Percentiles rank a stretch among this genome's conserved stretches.
phyloP scores from a whole-genome alignment of 2,888 invertebrate species.

The Lasioglossum calceatum region DNA sequence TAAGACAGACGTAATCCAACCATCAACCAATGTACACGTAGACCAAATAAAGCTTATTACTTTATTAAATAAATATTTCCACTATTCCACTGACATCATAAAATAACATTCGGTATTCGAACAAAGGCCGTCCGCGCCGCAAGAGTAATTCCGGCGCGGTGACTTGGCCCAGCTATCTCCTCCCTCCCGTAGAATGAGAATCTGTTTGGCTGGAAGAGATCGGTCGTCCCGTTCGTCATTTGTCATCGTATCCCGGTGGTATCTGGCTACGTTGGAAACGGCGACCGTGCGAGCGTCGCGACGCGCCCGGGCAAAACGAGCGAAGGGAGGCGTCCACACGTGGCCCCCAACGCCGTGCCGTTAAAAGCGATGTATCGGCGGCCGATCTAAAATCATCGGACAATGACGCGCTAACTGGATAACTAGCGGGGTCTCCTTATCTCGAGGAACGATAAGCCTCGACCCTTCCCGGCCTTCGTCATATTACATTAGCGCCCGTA shows the following conservation, averaged over 20 bases:
- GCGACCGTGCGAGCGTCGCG: slow-evolving; percentile 6
- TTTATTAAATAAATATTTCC: too few species aligned
- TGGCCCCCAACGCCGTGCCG: slow-evolving; percentile 50
- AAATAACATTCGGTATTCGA: slow-evolving; percentile 9
- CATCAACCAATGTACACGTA: too few species aligned
- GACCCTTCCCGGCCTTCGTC: slow-evolving; percentile 69
- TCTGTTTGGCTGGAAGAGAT: slow-evolving; percentile 74
- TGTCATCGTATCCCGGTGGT: slow-evolving; percentile 74
- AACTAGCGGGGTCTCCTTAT: slow-evolving; percentile 79
- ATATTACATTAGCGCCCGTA: slow-evolving; percentile 82
- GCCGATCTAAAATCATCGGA: slow-evolving; percentile 82
- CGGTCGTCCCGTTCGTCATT: slow-evolving; percentile 74
- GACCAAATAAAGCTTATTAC: too few species aligned
- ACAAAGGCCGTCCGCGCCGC: slow-evolving; percentile 44
- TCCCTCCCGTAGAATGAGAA: slow-evolving; percentile 54
- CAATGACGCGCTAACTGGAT: slow-evolving; percentile 84
- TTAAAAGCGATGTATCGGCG: slow-evolving; percentile 76
- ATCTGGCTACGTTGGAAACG: slow-evolving; percentile 22
- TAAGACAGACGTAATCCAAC: too few species aligned
- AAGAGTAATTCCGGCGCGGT: slow-evolving; percentile 48
- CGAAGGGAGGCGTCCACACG: slow-evolving; percentile 46
- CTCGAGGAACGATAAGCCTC: slow-evolving; percentile 75
- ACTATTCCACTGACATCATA: too few species aligned
- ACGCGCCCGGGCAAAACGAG: slow-evolving; percentile 7
- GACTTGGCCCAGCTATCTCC: slow-evolving; percentile 42